Conservation (phyloP, 2,888 invertebrate species). For the Nemotelus pantherinus region DNA sequence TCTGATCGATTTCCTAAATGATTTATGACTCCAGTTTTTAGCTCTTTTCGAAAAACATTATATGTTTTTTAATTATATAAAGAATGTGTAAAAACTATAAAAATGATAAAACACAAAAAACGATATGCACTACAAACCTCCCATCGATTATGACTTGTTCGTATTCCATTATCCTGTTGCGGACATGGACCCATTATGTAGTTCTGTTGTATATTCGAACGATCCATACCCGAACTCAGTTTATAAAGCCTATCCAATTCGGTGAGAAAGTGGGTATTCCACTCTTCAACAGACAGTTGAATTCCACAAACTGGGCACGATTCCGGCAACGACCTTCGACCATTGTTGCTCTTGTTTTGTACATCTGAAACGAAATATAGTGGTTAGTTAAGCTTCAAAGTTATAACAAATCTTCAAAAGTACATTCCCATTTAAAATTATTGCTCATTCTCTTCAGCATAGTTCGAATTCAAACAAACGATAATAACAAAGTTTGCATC, state of each 20-base stretch:
- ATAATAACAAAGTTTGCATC: too few relatives aligned
- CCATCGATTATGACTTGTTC: constrained; percentile 71
- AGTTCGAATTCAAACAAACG: too few relatives aligned
- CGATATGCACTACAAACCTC: constrained; percentile 65
- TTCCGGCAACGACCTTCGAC: constrained; percentile 60
- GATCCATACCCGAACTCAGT: constrained; percentile 66
- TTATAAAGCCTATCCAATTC: constrained; percentile 76
- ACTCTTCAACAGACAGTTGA: constrained; percentile 72
- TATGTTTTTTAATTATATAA: not conserved
- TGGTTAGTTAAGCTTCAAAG: too few relatives aligned
- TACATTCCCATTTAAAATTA: too few relatives aligned
- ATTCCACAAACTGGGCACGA: constrained; percentile 77
- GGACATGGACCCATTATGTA: constrained; percentile 64
- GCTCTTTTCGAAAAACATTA: not conserved
- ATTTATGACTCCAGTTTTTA: not conserved
- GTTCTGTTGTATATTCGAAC: constrained; percentile 63
- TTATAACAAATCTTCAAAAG: too few relatives aligned
- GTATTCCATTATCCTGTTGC: constrained; percentile 63
- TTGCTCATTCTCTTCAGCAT: too few relatives aligned
- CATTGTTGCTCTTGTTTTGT: constrained; percentile 45
- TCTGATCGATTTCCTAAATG: not conserved
- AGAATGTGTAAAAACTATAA: not conserved
- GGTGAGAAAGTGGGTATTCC: constrained; percentile 74
- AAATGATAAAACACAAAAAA: not conserved
- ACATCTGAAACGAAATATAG: not conserved